phyloP scores from a whole-genome alignment of 1,140 invertebrate species.

The Chironomus striatipennis region DNA sequence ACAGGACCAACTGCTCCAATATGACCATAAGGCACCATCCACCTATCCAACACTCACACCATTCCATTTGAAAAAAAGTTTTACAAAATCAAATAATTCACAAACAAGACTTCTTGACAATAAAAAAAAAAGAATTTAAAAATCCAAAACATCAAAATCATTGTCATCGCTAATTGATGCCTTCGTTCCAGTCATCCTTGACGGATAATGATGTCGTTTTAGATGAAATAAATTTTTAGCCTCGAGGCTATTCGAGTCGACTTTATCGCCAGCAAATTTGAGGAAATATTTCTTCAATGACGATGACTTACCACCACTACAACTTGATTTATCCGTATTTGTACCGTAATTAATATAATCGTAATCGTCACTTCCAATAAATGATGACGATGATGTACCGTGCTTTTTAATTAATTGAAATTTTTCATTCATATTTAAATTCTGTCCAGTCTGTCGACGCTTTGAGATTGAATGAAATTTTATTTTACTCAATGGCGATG shows the following conservation, averaged over 20 bases:
- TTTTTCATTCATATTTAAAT: conserved; percentile 17
- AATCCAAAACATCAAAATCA: conserved; percentile 20
- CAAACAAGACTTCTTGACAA: not conserved
- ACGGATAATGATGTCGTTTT: conserved; percentile 1
- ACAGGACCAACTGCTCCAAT: too few relatives aligned
- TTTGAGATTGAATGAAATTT: conserved; percentile 18
- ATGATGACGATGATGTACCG: conserved; percentile 1
- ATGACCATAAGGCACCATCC: too few relatives aligned
- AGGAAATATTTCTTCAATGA: conserved; percentile 15
- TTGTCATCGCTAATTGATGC: conserved; percentile 17
- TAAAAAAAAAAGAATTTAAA: not conserved
- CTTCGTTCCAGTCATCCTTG: not conserved
- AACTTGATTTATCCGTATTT: not conserved
- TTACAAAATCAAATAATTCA: not conserved
- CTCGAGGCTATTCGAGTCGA: not conserved
- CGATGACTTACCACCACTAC: conserved; percentile 7
- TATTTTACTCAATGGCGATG: conserved; percentile 6
- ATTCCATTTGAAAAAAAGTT: not conserved
- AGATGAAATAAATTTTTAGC: conserved; percentile 6
- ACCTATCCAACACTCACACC: too few relatives aligned
- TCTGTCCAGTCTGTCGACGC: not conserved
- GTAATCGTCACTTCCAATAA: conserved; percentile 16
- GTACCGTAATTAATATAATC: conserved; percentile 20
- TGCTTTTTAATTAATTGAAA: conserved; percentile 10
- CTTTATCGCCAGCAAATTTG: conserved; percentile 11